Conservation (phyloP, 2,888 invertebrate genomes). For the Eustalomyia histrio region DNA sequence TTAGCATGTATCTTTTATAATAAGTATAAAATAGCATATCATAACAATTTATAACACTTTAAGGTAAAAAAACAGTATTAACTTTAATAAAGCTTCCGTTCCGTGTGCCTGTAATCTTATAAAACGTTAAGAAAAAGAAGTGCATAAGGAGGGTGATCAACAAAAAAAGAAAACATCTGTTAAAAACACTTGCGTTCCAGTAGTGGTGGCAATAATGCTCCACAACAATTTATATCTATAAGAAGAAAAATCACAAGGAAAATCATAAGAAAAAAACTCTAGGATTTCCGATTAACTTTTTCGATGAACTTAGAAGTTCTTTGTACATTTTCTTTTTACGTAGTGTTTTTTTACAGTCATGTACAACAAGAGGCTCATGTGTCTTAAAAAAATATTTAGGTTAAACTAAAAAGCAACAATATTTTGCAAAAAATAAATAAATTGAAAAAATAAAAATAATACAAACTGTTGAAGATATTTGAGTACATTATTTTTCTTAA, state of each 20-base stretch:
- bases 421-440: too few species aligned
- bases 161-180: constrained; percentile 21
- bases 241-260: not conserved
- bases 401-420: too few species aligned
- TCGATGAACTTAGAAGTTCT: constrained; percentile 22
- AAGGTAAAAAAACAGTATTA: constrained; percentile 5
- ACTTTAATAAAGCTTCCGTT: constrained; percentile 7
- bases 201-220: constrained; percentile 9
- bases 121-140: not conserved
- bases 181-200: constrained; percentile 4
- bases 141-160: not conserved
- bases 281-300: constrained; percentile 34
- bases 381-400: not conserved
- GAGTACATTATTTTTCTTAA: too few species aligned
- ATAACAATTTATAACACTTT: constrained; percentile 11
- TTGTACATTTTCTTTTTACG: not conserved
- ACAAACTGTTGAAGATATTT: too few species aligned
- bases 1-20: constrained; percentile 1
- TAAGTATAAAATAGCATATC: constrained; percentile 13
- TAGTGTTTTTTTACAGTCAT: not conserved
- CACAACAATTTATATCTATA: not conserved
- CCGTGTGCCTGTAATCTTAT: not conserved
- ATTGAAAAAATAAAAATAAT: too few species aligned
- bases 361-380: not conserved
- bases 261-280: too few species aligned